These are phyloP conservation scores for Pteropus rufus DNA, from an alignment of 2,797 vertebrate species.

Conservation along the genomic window DNA sequence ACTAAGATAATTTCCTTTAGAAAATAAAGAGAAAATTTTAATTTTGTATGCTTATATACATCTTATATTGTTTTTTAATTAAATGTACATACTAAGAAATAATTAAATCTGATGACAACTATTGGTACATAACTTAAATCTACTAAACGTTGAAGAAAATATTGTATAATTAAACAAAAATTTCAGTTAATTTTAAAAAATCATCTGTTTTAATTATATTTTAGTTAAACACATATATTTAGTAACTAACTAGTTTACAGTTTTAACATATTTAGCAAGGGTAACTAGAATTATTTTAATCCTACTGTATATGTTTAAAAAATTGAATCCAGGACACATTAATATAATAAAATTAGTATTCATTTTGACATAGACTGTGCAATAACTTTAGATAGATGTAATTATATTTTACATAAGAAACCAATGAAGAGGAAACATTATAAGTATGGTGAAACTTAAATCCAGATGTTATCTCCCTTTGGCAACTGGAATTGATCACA, in stretches of 20 bases:
- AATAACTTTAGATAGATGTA: neutral
- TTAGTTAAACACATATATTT: neutral
- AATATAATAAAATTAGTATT: neutral
- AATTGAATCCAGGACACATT: neutral
- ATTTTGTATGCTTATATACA: neutral
- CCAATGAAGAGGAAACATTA: neutral
- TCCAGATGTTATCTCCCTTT: neutral
- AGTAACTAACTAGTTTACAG: neutral
- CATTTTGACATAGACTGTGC: neutral
- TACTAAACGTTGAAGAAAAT: neutral
- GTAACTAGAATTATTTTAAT: neutral
- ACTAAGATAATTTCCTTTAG: neutral
- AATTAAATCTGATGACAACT: neutral
- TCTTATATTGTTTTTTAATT: conserved; percentile 39
- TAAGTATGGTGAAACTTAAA: neutral
- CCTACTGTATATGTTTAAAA: neutral
- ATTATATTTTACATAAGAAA: neutral
- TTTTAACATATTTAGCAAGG: neutral
- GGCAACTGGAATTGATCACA: neutral
- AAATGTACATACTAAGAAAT: neutral
- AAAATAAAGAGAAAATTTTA: neutral
- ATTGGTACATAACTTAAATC: neutral
- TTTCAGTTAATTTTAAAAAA: neutral
- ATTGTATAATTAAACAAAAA: neutral
- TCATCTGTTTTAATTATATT: neutral